Evolutionary conservation across 1,140 invertebrate genomes (phyloP).

Genomic region (Drosophila lacertosa): DNA sequence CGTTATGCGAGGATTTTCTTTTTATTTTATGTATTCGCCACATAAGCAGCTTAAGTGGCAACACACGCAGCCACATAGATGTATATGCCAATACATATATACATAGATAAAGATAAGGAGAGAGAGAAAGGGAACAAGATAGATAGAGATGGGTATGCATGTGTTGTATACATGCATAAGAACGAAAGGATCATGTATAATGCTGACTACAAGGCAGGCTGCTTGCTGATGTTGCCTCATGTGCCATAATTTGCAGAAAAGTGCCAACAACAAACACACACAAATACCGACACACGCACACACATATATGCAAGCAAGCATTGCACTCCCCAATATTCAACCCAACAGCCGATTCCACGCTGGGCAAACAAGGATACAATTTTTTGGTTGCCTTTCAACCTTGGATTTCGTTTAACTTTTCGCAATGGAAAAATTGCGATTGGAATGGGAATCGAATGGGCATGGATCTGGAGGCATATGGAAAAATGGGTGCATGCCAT

Average conservation of each 20-base stretch:
- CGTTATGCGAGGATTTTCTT: conserved; percentile 75
- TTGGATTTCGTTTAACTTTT: conserved; percentile 43
- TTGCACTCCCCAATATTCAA: not conserved
- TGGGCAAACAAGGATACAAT: conserved; percentile 63
- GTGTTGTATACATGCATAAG: conserved; percentile 38
- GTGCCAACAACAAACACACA: conserved; percentile 57
- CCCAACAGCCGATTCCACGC: conserved; percentile 7
- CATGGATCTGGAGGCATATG: conserved; percentile 48
- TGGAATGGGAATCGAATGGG: conserved; percentile 15
- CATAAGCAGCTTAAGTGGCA: conserved; percentile 81
- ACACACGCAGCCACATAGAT: conserved; percentile 19
- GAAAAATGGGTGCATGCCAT: conserved; percentile 83
- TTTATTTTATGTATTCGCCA: conserved; percentile 80
- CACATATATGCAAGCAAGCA: too few species aligned
- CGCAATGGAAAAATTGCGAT: conserved; percentile 35
- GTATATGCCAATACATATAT: conserved; percentile 4
- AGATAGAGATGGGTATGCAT: conserved; percentile 28
- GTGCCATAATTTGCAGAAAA: conserved; percentile 79
- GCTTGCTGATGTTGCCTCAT: conserved; percentile 50
- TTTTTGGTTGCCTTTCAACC: conserved; percentile 58
- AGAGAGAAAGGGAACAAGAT: conserved; percentile 2
- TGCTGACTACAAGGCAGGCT: conserved; percentile 51
- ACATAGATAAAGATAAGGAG: not conserved
- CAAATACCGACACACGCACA: conserved; percentile 23
- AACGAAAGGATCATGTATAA: conserved; percentile 73